Base-by-base conservation (phyloP, 2,888 invertebrate species). In the Drosophila siamana region DNA sequence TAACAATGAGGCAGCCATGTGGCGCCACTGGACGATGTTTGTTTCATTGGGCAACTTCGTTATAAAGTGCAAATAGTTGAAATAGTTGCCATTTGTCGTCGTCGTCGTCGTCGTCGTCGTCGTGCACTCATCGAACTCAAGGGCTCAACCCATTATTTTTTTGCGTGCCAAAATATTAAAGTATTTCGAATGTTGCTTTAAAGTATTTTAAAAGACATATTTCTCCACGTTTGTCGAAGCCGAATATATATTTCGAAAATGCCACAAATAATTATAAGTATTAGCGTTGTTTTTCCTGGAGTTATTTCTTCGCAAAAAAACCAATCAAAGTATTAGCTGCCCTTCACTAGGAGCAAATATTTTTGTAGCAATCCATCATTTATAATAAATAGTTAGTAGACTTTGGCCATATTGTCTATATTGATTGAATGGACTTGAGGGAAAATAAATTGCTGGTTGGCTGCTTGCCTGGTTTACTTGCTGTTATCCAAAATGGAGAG, bases 21-120 rank as follows among this genome's bases (percentile, higher is more conserved):
- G 81, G 81, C 81, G 81, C 81, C 86, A 82, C 62, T 71, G 60
- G 62, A 74, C 74, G 52, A 63, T 65, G 66, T 70, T 78, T 78
- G 55, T 65, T 75, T 75, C 78, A 84, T 80, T 86, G 70, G 74
- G 67, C 78, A 86, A 76, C 71, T 86, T 86, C 54, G 84, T 74
- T 80, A 78, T 86, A 72, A 86, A 82, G 74, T 86, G 59, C 65
- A 74, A 84, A 82, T 86, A 69, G 84, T 78, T 82, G 62, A 59
- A 86, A 81, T 81, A 70, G 70, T 86, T 86, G 80, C 47, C 77
- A 71, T 71, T 83, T 86, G 73, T 76, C 51, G 59, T 52, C 51
- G 59, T 52, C 44, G 51, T 57, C 51, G 59, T 52, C 44, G 51
- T 57, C n/a, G 73, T 76, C 51, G 59, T 52, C 51, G 59, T 52